These are phyloP conservation scores for Tangara arthus DNA, from an alignment of 2,797 vertebrate genomes.

Conservation along the genomic window DNA sequence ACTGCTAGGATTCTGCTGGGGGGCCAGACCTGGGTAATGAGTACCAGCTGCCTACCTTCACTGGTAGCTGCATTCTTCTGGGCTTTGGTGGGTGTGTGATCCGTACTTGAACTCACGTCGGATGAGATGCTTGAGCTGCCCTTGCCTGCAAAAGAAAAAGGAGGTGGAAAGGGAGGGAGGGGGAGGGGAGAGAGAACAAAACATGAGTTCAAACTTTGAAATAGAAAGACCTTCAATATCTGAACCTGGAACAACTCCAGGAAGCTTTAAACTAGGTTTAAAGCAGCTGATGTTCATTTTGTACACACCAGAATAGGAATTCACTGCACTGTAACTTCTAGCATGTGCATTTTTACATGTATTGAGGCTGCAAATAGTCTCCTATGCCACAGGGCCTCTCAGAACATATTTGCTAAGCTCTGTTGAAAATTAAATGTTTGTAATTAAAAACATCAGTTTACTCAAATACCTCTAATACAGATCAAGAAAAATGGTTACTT, in stretches of 20 bases:
- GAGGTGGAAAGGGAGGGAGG: not conserved
- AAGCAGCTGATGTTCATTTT: slow-evolving; percentile 5
- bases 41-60: slow-evolving; percentile 92
- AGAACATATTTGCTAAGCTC: not conserved
- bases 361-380: not conserved
- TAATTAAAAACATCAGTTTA: not conserved
- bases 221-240: not conserved
- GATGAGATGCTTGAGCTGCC: slow-evolving; percentile 99
- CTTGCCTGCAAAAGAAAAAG: slow-evolving; percentile 85
- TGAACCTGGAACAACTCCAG: not conserved
- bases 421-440: not conserved
- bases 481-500: not conserved
- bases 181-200: not conserved
- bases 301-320: not conserved
- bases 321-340: not conserved
- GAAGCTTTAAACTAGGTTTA: not conserved
- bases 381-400: not conserved
- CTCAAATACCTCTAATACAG: not conserved
- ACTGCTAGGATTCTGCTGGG: slow-evolving; percentile 65
- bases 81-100: slow-evolving; percentile 94
- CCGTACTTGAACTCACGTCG: slow-evolving; percentile 97
- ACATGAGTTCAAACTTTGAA: not conserved
- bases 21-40: slow-evolving; percentile 73
- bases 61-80: slow-evolving; percentile 95
- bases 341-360: not conserved